These are phyloP conservation scores for Lycopodina hypogea DNA, from an alignment of 37 sponge, comb jelly and placozoan species.

Conservation along the genomic window DNA sequence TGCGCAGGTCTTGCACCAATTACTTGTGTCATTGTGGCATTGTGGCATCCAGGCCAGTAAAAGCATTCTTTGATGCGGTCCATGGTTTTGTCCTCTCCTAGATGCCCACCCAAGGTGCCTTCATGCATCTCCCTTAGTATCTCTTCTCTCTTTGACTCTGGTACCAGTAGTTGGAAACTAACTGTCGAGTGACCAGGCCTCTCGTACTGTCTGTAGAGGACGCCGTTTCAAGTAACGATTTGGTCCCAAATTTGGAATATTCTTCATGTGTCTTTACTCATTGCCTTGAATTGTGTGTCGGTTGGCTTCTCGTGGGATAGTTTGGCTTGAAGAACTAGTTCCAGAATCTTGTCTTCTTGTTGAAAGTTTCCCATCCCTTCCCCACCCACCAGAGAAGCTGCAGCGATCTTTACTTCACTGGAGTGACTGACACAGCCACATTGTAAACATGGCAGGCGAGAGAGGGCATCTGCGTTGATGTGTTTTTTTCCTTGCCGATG, in stretches of 20 bases:
- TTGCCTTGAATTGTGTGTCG: not conserved
- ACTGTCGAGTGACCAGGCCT: no score
- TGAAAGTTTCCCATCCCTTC: not conserved
- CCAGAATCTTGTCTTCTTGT: not conserved
- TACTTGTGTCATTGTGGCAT: no score
- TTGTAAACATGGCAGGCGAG: not conserved
- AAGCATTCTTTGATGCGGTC: not conserved
- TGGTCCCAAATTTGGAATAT: not conserved
- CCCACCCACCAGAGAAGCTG: not conserved
- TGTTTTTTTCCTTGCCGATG: no score
- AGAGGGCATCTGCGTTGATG: not conserved
- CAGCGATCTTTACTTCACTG: not conserved
- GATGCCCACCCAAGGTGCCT: not conserved
- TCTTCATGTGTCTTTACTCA: not conserved
- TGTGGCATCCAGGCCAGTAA: no score
- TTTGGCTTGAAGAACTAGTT: not conserved
- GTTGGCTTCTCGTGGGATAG: not conserved
- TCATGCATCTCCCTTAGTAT: not conserved
- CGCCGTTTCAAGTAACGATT: no score
- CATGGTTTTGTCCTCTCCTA: slow-evolving; percentile 7
- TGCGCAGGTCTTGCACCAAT: no score
- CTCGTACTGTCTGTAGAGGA: no score
- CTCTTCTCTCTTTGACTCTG: no score
- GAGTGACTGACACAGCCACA: not conserved
- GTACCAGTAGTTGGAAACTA: no score